Percentiles rank a stretch among this genome's conserved stretches.
Conservation (phyloP, 2,797 vertebrate genomes). For the Gymnothorax javanicus region DNA sequence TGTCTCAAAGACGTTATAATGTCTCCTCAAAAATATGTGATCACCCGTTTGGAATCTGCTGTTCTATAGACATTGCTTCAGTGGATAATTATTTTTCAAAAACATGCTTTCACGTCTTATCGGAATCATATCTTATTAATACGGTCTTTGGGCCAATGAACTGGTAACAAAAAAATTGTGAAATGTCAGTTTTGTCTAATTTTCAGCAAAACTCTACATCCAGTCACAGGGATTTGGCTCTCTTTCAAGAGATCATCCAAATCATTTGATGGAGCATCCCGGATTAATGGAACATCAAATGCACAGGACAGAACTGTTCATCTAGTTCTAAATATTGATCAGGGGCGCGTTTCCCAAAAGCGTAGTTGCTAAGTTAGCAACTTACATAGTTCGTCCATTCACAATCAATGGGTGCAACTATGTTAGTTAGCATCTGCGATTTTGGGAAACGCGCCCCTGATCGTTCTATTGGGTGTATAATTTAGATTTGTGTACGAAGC, state of each 20-base stretch:
- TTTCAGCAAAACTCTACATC: not conserved
- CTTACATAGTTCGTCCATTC: no score
- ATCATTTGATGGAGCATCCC: not conserved
- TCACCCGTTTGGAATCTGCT: not conserved
- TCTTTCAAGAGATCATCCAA: constrained; percentile 6
- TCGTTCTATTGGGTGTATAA: not conserved
- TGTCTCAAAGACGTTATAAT: not conserved
- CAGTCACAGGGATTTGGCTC: not conserved
- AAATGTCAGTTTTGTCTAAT: not conserved
- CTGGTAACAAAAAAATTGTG: not conserved
- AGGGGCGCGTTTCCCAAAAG: no score
- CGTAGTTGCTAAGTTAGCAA: no score
- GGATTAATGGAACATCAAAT: not conserved
- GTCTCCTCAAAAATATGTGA: not conserved
- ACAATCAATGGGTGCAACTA: no score
- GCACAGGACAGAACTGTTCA: not conserved
- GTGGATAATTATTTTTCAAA: not conserved
- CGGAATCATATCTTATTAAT: not conserved
- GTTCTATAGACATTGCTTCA: not conserved
- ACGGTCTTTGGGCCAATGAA: not conserved
- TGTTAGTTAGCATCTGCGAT: no score
- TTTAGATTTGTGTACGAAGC: not conserved
- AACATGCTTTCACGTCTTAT: not conserved
- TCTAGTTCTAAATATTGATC: no score
- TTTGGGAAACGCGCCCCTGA: not conserved